Conservation (phyloP, 2,797 vertebrate genomes). For the Rhynchotus rufescens region DNA sequence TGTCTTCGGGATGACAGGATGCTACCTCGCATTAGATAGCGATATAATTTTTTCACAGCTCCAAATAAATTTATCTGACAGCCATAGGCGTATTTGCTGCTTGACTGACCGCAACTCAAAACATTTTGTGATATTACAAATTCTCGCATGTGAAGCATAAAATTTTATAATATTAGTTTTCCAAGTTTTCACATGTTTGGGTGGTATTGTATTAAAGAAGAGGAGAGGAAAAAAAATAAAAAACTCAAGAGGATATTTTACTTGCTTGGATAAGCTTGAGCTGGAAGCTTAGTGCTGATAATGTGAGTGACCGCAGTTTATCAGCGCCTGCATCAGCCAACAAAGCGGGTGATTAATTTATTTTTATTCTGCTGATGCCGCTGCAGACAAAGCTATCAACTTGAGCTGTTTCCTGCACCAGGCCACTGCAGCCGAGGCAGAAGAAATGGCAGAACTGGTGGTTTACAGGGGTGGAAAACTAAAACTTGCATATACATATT, state of each 20-base stretch:
- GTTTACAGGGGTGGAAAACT: background rate
- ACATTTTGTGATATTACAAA: slow-evolving; percentile 24
- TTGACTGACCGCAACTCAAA: slow-evolving; percentile 45
- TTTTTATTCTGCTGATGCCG: background rate
- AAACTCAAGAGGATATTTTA: background rate
- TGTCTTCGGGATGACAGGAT: background rate
- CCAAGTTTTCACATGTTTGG: slow-evolving; percentile 32
- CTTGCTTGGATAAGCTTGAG: background rate
- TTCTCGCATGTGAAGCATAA: slow-evolving; percentile 14
- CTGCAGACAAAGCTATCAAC: background rate
- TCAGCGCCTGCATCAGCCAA: background rate
- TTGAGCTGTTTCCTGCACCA: background rate
- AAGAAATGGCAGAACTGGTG: background rate
- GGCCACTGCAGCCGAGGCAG: background rate
- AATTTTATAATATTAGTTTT: slow-evolving; percentile 29
- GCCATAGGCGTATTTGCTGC: slow-evolving; percentile 30
- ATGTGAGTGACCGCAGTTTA: background rate
- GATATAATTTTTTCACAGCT: background rate
- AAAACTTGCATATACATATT: background rate
- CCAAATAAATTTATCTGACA: slow-evolving; percentile 54
- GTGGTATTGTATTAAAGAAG: background rate
- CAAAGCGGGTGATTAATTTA: background rate
- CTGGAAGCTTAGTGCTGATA: background rate
- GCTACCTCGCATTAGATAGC: slow-evolving; percentile 22
- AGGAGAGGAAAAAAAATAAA: background rate